phyloP scores from a whole-genome alignment of 2,113 vertebrate species.

The Pedionomus torquatus region DNA sequence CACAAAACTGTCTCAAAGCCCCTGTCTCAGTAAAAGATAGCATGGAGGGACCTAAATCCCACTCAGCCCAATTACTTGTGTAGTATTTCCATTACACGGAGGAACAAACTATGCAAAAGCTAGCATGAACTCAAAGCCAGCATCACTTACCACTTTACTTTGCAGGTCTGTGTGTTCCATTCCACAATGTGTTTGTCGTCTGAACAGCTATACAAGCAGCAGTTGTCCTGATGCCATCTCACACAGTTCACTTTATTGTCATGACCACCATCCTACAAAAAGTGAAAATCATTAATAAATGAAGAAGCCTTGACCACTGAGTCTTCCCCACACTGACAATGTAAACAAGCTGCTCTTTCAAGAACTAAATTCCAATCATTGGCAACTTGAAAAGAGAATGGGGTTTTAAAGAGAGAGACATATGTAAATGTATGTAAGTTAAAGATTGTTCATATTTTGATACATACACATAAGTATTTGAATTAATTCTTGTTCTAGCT shows the following conservation, averaged over 20 bases:
- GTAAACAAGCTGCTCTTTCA: not conserved
- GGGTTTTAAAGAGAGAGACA: not conserved
- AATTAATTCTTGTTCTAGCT: not conserved
- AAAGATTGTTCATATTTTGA: not conserved
- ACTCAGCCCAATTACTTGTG: not conserved
- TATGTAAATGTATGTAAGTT: not conserved
- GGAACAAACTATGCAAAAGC: not conserved
- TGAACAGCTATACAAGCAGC: conserved; percentile 91
- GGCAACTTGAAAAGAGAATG: not conserved
- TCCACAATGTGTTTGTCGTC: conserved; percentile 93
- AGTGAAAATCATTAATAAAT: not conserved
- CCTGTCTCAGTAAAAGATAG: not conserved
- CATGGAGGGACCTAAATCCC: not conserved
- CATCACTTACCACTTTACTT: conserved; percentile 85
- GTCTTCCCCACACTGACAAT: not conserved
- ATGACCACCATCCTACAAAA: conserved; percentile 86
- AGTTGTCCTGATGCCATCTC: conserved; percentile 90
- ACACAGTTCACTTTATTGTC: conserved; percentile 88
- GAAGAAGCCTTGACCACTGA: not conserved
- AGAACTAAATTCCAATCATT: not conserved
- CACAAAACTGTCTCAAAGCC: not conserved
- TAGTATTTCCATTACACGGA: not conserved
- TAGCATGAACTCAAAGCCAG: accelerated
- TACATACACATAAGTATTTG: accelerated
- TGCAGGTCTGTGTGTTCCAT: conserved; percentile 92